Base-by-base conservation (phyloP, 1,140 invertebrate genomes). In the Oppia nitens region DNA sequence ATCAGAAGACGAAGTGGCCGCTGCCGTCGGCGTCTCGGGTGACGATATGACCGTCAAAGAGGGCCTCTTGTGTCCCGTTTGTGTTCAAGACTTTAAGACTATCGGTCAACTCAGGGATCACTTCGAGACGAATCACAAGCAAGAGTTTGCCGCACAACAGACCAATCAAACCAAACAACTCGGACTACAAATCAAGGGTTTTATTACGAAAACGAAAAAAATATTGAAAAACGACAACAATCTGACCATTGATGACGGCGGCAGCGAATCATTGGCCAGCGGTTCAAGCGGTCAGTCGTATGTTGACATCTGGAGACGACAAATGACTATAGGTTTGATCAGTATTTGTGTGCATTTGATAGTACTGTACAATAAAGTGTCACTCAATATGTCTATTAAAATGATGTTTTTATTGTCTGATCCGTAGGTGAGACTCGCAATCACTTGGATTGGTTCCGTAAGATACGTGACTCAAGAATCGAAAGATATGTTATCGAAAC, bases 41-140 rank as follows among this genome's bases (percentile, higher is more conserved):
- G 23, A 55, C 25, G 52, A 24, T 1, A 21, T 27, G n/a, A n/a
- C 28, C 27, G 20, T 62, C 2, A 61, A 61, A 32, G 90, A 96
- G 71, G 91, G 91, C 6, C 92, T 94, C 69, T 74, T 96, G 2
- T 96, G 91, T 72, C 89, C 91, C 0, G 86, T 91, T 67, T 96
- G 91, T 69, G 83, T 87, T 73, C 81, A 81, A 49, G 88, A 94
- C 72, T 77, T 91, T 20, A 84, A 85, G 66, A 83, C 85, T 21
- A 81, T 86, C 6, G 77, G 78, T 55, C 80, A 85, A 67, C 75
- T 95, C 59, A 83, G 86, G 40, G 78, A 78, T 62, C 90, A 94
- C 72, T 94, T 93, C 73, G 85, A 92, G 70, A 82, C 83, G 61
- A 75, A 80, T 60, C 90, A 94, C 68, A 67, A 67, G 17, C 80